Conservation (phyloP, 2,113 vertebrate species). For the Balaenoptera acutorostrata region DNA sequence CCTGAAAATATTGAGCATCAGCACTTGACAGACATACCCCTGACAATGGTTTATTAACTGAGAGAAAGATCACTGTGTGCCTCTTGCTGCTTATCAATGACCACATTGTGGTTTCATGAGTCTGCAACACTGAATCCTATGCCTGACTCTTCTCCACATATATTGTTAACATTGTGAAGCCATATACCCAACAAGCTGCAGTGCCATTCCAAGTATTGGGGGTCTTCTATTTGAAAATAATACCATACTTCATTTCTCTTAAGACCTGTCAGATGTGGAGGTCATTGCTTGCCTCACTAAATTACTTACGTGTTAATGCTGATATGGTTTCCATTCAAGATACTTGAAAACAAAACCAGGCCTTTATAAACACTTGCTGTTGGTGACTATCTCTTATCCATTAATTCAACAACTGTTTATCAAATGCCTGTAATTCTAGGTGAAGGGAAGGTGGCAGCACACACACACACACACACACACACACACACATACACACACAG, state of each 20-base stretch:
- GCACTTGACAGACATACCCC: not conserved
- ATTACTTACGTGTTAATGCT: not conserved
- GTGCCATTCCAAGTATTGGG: not conserved
- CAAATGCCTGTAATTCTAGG: not conserved
- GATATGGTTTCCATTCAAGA: not conserved
- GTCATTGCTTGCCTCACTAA: not conserved
- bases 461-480: not conserved
- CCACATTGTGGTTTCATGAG: not conserved
- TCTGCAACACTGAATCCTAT: not conserved
- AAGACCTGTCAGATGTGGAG: not conserved
- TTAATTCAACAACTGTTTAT: not conserved
- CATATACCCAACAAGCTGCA: not conserved
- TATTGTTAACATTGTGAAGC: constrained; percentile 12
- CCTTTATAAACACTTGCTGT: not conserved
- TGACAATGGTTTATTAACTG: not conserved
- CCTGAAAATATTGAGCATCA: not conserved
- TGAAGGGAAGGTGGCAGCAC: not conserved
- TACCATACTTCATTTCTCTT: not conserved
- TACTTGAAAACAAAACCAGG: not conserved
- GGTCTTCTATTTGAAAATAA: constrained; percentile 26
- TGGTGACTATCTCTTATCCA: not conserved
- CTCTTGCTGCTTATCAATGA: not conserved
- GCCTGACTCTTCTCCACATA: not conserved
- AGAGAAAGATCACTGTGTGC: not conserved
- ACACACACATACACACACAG: not conserved